Base-by-base conservation (phyloP, 2,113 vertebrate species). In the Myotis lucifugus region DNA sequence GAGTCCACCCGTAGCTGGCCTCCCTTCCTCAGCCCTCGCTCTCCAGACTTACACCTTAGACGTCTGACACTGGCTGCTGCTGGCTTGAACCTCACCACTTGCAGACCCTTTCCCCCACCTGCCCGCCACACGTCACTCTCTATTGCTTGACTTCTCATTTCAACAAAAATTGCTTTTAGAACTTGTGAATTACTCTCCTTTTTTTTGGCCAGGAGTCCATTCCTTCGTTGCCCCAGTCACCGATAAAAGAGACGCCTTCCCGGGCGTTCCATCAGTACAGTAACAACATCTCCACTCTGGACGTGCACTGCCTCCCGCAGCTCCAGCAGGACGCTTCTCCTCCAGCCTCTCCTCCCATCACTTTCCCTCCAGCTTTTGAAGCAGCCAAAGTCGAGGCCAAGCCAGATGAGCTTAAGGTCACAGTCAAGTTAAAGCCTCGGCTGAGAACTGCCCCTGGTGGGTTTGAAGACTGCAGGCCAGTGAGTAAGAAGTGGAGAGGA, bases 401-500 rank as follows among this genome's bases (percentile, higher is more conserved):
- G 87, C 96, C 98, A 0, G 99, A 99, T 5, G 98, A 99, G 96
- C 99, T 99, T 2, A 99, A 99, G 98, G 99, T 99, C 69, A 99
- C 99, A 0, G 99, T 99, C 92, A 99, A 99, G 97, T 96, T 99
- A 34, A 99, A 99, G 91, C 99, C 99, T 1, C 98, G 98, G 70
- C 98, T 99, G 32, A 98, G 99, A 76, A 98, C 99, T 0, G 98
- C 99, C 40, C 98, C 98, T 42, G 98, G 98, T 0, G 98, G 98
- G 8, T 97, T 98, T 0, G 98, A 99, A 2, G 98, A 99, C 85
- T 92, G 98, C 85, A 79, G 99, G 96, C 98, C 98, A 23, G 70
- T 97, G 0, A 98, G 94, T 61, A 99, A 99, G 95, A 99, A 98
- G 79, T 99, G 98, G 98, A 99, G 99, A 94, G 99, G 98, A 32